Evolutionary conservation across 1,140 invertebrate genomes (phyloP), one percentile per base, ranked within the genome.

Genomic region (Kradibia gibbosae): DNA sequence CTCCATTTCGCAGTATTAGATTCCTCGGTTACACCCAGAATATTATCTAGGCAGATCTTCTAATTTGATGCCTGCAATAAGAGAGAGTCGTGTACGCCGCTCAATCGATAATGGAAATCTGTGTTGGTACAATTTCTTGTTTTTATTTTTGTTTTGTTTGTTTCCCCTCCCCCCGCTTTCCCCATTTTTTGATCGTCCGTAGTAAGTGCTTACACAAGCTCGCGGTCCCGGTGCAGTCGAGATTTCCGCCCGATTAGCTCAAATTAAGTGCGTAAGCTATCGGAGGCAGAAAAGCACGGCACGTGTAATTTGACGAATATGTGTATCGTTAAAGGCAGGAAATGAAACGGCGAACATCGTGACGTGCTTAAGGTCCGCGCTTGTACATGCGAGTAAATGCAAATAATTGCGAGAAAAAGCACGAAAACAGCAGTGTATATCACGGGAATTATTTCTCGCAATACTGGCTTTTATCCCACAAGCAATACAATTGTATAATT

Each of bases 241-340:
- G 75, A 82, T 82, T 78, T 55, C 36, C 31, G 36, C 48, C 20
- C 39, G 75, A 78, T 82, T 82, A 82, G 45, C 31, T 20, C 3
- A 55, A 82, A 82, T 78, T 62, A 74, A 82, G 53, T 78, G 70
- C 55, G 50, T 31, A 77, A 81, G 57, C 20, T 45, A n/a, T 3
- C 48, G 39, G 36, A 8, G 28, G 3, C 4, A 15, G 17, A 20
- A 10, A 8, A 31, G 74, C 74, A 50, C 25, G 74, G 62, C 53
- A 7, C 48, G 42, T 42, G 70, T 34, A 67, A 74, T 82, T 72
- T 60, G 48, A 48, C 28, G 48, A 62, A 82, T 53, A 82, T 73
- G 62, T 36, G 75, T 62, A 34, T 77, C 53, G 67, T 81, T 77
- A 57, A 48, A 72, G 20, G 50, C 67, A 82, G 80, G 50, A 82